Base-by-base conservation (phyloP, 2,797 vertebrate species). In the Odontamblyopus rebecca region DNA sequence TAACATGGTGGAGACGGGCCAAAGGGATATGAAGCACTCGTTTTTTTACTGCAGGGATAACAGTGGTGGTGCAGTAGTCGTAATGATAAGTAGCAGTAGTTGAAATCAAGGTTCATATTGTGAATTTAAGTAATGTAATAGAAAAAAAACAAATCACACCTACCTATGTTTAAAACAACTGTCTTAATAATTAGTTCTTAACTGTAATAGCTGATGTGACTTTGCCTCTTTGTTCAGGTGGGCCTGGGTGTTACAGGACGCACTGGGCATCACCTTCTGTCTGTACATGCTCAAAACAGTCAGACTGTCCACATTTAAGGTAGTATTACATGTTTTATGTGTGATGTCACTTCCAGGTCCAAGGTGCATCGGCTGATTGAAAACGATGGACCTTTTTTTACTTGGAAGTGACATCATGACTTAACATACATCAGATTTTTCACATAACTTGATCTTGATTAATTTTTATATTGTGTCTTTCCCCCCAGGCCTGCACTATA, bases 221-320 rank as follows among this genome's bases (percentile, higher is more conserved):
- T 80, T 63, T 5, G 27, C 76, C 41, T 48, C 53, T 48, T 70
- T 64, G 3, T 61, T 69, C 83, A 98, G 98, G 89, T 99, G 98
- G 98, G 97, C 97, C 50, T 99, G 97, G 97, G 90, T 96, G 82
- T 91, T 99, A 18, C 97, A 99, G 87, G 98, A 99, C 4, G 75
- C 95, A 26, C 92, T 99, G 91, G 97, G 98, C 61, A 95, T 99
- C 0, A 95, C 96, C 73, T 98, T 98, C 91, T 99, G 97, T 83
- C 95, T 99, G 68, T 98, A 97, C 89, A 97, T 97, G 95, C 90
- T 99, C 75, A 99, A 96, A 91, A 98, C 96, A 44, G 96, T 98
- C 89, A 92, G 96, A 64, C 92, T 99, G 56, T 96, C 97, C 69
- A 99, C 97, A 0, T 98, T 99, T 85, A 99, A 98, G 95, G 98